Conservation (phyloP, 2,797 vertebrate species). For the Rhinophrynus dorsalis region DNA sequence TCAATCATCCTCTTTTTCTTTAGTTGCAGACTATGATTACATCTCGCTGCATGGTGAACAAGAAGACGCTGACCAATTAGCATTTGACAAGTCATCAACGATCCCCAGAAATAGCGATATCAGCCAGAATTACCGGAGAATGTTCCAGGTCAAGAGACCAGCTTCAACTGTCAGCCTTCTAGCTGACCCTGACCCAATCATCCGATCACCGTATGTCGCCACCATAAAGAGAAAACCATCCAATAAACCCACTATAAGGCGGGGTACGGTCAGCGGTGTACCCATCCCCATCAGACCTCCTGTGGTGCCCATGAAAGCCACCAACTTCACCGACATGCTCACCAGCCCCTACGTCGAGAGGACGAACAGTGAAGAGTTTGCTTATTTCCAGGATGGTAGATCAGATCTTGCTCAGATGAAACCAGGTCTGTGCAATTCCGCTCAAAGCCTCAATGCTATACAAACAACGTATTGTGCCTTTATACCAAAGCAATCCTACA, state of each 20-base stretch:
- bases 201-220: slow-evolving; percentile 68
- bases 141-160: slow-evolving; percentile 74
- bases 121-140: slow-evolving; percentile 72
- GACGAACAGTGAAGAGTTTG: slow-evolving; percentile 40
- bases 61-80: slow-evolving; percentile 62
- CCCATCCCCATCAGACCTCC: slow-evolving; percentile 80
- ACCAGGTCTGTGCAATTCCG: slow-evolving; percentile 67
- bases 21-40: slow-evolving; percentile 73
- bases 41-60: slow-evolving; percentile 71
- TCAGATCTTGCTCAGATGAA: slow-evolving; percentile 61
- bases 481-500: slow-evolving; percentile 67
- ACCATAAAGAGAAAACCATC: slow-evolving; percentile 81
- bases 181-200: slow-evolving; percentile 62
- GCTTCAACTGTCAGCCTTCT: slow-evolving; percentile 77
- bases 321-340: slow-evolving; percentile 30
- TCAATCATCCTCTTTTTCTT: not conserved
- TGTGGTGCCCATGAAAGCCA: slow-evolving; percentile 65
- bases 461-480: slow-evolving; percentile 74
- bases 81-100: slow-evolving; percentile 82
- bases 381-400: slow-evolving; percentile 12
- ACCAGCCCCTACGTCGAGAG: slow-evolving; percentile 34
- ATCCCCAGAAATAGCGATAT: slow-evolving; percentile 81
- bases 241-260: slow-evolving; percentile 71
- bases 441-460: slow-evolving; percentile 72
- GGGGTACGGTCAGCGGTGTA: slow-evolving; percentile 77